Evolutionary conservation across 1,140 invertebrate genomes (phyloP).

Genomic region (Propsilocerus akamusi): DNA sequence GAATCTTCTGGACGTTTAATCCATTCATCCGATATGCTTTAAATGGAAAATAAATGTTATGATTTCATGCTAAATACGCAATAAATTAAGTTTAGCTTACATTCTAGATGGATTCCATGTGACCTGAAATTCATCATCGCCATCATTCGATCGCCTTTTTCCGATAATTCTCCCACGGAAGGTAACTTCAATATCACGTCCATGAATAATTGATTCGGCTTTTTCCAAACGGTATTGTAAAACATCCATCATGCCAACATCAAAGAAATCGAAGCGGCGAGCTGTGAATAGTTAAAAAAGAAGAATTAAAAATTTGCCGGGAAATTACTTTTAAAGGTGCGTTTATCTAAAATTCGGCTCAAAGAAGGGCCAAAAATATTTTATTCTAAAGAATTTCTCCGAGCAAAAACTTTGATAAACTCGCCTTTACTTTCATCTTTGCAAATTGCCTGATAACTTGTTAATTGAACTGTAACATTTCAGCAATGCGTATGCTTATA

Average conservation of each 20-base stretch:
- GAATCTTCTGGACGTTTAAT: neutral
- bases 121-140: slow-evolving; percentile 17
- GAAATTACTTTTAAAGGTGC: neutral
- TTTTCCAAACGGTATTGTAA: slow-evolving; percentile 51
- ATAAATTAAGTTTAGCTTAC: slow-evolving; percentile 11
- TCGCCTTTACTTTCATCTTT: too few species aligned
- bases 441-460: too few species aligned
- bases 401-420: too few species aligned
- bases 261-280: slow-evolving; percentile 74
- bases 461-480: too few species aligned
- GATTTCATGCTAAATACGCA: neutral
- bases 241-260: slow-evolving; percentile 71
- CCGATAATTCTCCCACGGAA: slow-evolving; percentile 19
- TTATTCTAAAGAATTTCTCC: neutral
- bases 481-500: too few species aligned
- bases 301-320: neutral
- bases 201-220: slow-evolving; percentile 29
- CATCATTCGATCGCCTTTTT: slow-evolving; percentile 14
- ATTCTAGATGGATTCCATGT: slow-evolving; percentile 22
- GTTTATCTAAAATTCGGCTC: neutral
- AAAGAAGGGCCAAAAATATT: neutral
- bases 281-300: slow-evolving; percentile 27
- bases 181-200: slow-evolving; percentile 15
- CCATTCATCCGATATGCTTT: neutral
- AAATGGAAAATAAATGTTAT: neutral